phyloP scores from a whole-genome alignment of 2,888 invertebrate genomes.

The Fabriciana adippe region DNA sequence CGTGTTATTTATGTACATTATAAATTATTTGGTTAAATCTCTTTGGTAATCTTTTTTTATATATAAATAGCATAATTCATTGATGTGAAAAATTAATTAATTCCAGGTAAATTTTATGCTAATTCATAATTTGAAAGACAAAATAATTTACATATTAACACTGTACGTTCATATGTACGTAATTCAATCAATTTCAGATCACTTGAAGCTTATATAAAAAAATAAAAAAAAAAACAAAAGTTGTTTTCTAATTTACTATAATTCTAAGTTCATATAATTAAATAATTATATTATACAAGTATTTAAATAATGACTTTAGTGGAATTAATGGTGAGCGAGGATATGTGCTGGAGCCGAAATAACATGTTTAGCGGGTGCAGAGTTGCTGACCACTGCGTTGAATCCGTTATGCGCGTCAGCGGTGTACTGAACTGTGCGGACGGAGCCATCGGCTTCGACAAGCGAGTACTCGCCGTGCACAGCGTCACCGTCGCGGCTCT shows the following conservation, averaged over 20 bases:
- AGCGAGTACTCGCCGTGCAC: conserved; percentile 74
- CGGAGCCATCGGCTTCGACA: conserved; percentile 78
- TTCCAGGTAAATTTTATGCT: too few species aligned
- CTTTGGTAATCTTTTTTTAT: too few species aligned
- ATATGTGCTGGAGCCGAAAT: conserved; percentile 47
- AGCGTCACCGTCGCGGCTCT: conserved; percentile 50
- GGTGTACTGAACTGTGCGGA: conserved; percentile 78
- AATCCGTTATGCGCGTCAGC: conserved; percentile 78
- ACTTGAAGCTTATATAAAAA: background rate
- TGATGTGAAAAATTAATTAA: too few species aligned
- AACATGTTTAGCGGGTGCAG: conserved; percentile 49
- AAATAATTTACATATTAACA: too few species aligned
- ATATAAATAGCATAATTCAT: too few species aligned
- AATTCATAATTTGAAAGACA: too few species aligned
- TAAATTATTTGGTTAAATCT: too few species aligned
- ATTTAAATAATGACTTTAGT: too few species aligned
- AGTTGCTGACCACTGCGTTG: conserved; percentile 68
- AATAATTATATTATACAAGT: too few species aligned
- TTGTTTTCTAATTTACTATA: background rate
- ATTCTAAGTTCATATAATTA: background rate
- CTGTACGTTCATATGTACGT: background rate
- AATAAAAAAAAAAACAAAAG: background rate
- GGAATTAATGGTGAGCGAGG: conserved; percentile 50
- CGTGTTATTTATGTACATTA: too few species aligned
- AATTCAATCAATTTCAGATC: background rate